Evolutionary conservation across 2,113 vertebrate genomes (phyloP).

Genomic region (Chionodraco myersi): DNA sequence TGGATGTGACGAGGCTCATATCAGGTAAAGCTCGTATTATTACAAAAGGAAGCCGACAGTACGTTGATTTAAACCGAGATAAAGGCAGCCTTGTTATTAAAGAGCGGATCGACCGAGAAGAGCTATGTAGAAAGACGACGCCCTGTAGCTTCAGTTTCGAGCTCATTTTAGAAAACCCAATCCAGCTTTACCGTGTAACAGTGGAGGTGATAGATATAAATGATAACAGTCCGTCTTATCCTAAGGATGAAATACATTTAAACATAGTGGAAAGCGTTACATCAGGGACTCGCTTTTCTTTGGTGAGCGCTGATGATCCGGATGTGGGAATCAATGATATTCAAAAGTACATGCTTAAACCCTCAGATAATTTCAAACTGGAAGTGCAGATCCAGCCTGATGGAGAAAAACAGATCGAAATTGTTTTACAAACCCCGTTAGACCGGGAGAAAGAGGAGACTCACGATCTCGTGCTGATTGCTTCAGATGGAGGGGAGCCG

Average conservation of each 20-base stretch:
- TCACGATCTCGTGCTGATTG: conserved; percentile 69
- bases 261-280: conserved; percentile 48
- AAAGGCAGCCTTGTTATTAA: conserved; percentile 74
- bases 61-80: conserved; percentile 80
- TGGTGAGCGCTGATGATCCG: conserved; percentile 69
- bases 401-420: conserved; percentile 67
- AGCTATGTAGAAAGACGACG: conserved; percentile 80
- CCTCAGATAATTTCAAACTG: conserved; percentile 73
- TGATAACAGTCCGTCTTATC: conserved; percentile 76
- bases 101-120: conserved; percentile 39
- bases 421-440: conserved; percentile 74
- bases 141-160: conserved; percentile 84
- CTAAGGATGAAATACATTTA: conserved; percentile 16
- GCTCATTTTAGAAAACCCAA: conserved; percentile 80
- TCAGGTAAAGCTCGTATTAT: conserved; percentile 82
- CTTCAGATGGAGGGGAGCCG: conserved; percentile 80
- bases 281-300: conserved; percentile 55
- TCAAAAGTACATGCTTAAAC: conserved; percentile 71
- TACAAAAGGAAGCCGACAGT: conserved; percentile 77
- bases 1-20: conserved; percentile 78
- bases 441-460: conserved; percentile 76
- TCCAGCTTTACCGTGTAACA: conserved; percentile 77
- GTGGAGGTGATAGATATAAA: conserved; percentile 81
- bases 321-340: conserved; percentile 80
- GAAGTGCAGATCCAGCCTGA: conserved; percentile 57